A percentile compares a stretch with the other conserved stretches of the same genome.
Conservation (phyloP, 2,888 invertebrate species). For the Platycheirus rosarum region DNA sequence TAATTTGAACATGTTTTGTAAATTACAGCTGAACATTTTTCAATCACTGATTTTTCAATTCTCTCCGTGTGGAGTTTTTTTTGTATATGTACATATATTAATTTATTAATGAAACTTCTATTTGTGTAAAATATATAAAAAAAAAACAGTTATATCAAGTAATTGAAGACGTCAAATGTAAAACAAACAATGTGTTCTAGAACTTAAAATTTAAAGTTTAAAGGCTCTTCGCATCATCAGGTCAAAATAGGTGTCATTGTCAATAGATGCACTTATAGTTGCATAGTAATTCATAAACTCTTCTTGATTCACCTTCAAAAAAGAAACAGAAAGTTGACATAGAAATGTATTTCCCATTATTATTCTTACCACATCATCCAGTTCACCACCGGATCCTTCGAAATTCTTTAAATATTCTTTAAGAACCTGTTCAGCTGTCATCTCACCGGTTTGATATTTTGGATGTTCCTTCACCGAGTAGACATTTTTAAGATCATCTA, state of each 20-base stretch:
- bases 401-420: constrained; percentile 92
- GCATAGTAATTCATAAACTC: constrained; percentile 97
- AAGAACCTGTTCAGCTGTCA: constrained; percentile 91
- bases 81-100: no score
- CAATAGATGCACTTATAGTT: constrained; percentile 96
- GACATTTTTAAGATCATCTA: constrained; percentile 89
- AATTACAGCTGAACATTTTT: no score
- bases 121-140: no score
- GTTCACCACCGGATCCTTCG: constrained; percentile 86
- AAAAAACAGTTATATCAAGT: no score
- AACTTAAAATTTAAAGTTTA: constrained; percentile 89
- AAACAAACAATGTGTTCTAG: constrained; percentile 13
- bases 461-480: constrained; percentile 93
- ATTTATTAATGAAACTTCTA: no score
- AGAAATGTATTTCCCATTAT: no score
- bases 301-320: constrained; percentile 91
- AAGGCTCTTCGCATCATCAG: constrained; percentile 97
- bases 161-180: constrained; percentile 31
- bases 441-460: constrained; percentile 93
- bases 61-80: no score
- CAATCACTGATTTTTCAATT: no score
- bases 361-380: constrained; percentile 92
- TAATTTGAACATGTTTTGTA: no score
- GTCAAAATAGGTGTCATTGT: constrained; percentile 97
- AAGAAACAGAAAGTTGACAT: constrained; percentile 29